phyloP scores from a whole-genome alignment of 2,888 invertebrate species.

The Gymnocheta viridis region DNA sequence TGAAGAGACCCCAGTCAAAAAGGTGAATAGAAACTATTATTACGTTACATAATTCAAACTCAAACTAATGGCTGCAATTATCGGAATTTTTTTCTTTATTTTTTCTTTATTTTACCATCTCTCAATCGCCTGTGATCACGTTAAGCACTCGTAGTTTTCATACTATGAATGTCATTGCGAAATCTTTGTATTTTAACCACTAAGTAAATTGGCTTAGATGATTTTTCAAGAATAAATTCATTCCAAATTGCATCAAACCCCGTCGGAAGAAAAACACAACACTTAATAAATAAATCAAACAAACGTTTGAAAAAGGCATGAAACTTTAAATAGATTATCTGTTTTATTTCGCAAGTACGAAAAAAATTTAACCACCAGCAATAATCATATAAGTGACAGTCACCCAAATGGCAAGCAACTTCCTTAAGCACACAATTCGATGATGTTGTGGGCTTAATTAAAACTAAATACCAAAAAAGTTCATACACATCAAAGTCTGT shows the following conservation, averaged over 20 bases:
- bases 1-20: not conserved
- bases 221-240: too few species aligned
- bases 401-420: not conserved
- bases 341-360: not conserved
- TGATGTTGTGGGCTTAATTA: not conserved
- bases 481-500: too few species aligned
- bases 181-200: not conserved
- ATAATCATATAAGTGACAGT: not conserved
- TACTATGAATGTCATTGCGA: conserved; percentile 13
- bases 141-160: not conserved
- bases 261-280: too few species aligned
- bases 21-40: conserved; percentile 1
- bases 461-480: not conserved
- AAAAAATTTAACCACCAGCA: not conserved
- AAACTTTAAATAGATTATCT: not conserved
- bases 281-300: not conserved
- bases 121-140: not conserved
- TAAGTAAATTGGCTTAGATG: not conserved
- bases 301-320: not conserved
- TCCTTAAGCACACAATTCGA: not conserved
- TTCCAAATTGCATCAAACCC: too few species aligned
- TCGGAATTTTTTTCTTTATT: not conserved
- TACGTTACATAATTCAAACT: not conserved
- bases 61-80: conserved; percentile 5
- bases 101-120: conserved; percentile 8